Evolutionary conservation across 2,797 vertebrate species (phyloP).

Genomic region (Chrysocyon brachyurus): DNA sequence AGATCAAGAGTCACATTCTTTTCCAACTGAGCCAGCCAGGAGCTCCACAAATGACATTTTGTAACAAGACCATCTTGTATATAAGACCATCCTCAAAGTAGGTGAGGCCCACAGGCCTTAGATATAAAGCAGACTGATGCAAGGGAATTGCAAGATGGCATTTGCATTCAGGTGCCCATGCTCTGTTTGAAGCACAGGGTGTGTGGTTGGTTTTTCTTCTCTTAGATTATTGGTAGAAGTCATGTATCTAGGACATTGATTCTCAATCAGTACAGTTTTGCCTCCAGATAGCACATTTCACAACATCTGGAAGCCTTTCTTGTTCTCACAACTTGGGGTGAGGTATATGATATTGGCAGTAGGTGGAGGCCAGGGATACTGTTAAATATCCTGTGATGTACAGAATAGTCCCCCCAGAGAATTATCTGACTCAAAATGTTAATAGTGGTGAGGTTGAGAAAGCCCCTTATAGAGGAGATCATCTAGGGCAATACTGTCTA

Average conservation of each 20-base stretch:
- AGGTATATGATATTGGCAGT: not conserved
- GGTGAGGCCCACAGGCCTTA: not conserved
- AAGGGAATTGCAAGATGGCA: fast-evolving
- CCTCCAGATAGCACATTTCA: not conserved
- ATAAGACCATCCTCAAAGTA: not conserved
- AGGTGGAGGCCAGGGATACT: not conserved
- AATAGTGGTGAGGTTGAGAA: not conserved
- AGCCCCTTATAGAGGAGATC: not conserved
- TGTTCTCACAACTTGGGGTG: not conserved
- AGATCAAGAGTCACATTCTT: no score
- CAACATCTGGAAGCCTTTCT: not conserved
- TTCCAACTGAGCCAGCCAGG: not conserved
- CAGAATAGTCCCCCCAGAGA: not conserved
- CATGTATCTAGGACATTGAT: not conserved
- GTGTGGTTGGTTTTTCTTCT: not conserved
- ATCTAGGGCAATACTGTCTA: not conserved
- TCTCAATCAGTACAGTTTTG: not conserved
- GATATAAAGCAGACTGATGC: not conserved
- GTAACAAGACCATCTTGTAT: not conserved
- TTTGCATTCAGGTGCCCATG: not conserved
- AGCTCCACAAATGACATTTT: not conserved
- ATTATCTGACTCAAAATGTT: not conserved
- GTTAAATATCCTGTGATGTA: not conserved
- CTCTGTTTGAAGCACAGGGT: not conserved
- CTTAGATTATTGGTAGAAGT: not conserved